Base-by-base conservation (phyloP, 2,113 vertebrate species). In the Ranitomeya variabilis region DNA sequence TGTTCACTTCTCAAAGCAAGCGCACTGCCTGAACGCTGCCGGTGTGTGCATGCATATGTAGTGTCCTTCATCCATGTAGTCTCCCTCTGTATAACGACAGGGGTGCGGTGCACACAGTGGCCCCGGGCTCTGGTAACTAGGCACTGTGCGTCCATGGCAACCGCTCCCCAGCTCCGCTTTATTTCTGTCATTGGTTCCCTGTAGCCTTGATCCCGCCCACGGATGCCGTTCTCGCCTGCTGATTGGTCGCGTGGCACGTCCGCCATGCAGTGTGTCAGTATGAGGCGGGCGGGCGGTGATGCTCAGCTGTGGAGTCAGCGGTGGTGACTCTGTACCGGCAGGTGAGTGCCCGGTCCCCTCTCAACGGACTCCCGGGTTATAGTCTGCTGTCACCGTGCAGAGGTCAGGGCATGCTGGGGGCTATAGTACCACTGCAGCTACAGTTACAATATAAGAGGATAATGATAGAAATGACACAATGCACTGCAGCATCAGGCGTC, bases 101-200 rank as follows among this genome's bases (percentile, higher is more conserved):
- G 37, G 37, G 37, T 45, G 4, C 8, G 66, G 23, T 67, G 8
- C 26, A 66, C 6, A 51, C 10, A 13, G 0, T 13, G 31, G 45
- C 64, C 64, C 21, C 21, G 64, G 45, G 11, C 62, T 54, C 18
- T 82, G 26, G 26, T 31, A 31, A 37, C 79, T 82, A 87, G 31
- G 78, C 5, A 67, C 52, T 82, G 64, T 82, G 86, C 86, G 86
- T 87, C 86, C 86, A 87, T 87, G 79, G 66, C 12, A 82, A 87
- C 86, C 76, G 76, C 37, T n/a, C 45, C 6, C 14, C 11, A 0
- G 9, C 77, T 8, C 86, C 78, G 52, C 66, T 66, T 11, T 19
- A 3, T 21, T 52, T 11, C 5, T 10, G 6, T 16, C 37, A 87
- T 71, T 80, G 76, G 77, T 11, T 14, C 51, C 3, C n/a, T 18